Evolutionary conservation across 2,888 invertebrate species (phyloP), one percentile per base, ranked within the genome.

Genomic region (Didymodactylos carnosus): DNA sequence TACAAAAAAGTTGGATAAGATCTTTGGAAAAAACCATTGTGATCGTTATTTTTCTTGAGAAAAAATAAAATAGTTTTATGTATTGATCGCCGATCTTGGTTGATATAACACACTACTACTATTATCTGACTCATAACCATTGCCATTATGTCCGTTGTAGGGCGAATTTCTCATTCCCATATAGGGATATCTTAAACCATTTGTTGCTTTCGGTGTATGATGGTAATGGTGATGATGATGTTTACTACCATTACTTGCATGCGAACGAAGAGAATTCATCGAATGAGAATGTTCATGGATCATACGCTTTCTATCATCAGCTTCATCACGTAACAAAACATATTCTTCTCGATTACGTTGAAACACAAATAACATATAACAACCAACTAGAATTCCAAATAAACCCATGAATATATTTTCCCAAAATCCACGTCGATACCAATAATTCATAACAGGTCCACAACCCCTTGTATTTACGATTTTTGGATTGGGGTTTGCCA

Each of bases 361-460:
- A 41, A 49, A 72, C 35, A 72, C 39, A 51, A 41, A 72, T 62
- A 75, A 49, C 27, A 71, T 43, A 49, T 71, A 75, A 11, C 41
- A 46, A 39, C 40, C 75, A 10, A 72, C 49, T 16, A 51, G 43
- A n/a, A 75, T 11, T 16, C 75, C 75, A 16, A 75, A 46, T 39
- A 70, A 69, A 41, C 72, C 43, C 75, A 75, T 75, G 3, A 72
- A 51, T 23, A 75, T 71, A 29, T 75, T 75, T 23, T 72, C 72
- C 16, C 69, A 69, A 27, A 75, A 75, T 7, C 75, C 75, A 25
- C 71, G 39, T 19, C 75, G 72, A 25, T 75, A 75, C 75, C 75
- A 75, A 27, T 71, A 72, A 14, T 69, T 71, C 75, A 75, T 75
- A 23, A 72, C 43, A 51, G 71, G 62, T 13, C 72, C 39, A 29